Evolutionary conservation across 1,140 invertebrate species (phyloP).

Genomic region (Cydia strobilella): DNA sequence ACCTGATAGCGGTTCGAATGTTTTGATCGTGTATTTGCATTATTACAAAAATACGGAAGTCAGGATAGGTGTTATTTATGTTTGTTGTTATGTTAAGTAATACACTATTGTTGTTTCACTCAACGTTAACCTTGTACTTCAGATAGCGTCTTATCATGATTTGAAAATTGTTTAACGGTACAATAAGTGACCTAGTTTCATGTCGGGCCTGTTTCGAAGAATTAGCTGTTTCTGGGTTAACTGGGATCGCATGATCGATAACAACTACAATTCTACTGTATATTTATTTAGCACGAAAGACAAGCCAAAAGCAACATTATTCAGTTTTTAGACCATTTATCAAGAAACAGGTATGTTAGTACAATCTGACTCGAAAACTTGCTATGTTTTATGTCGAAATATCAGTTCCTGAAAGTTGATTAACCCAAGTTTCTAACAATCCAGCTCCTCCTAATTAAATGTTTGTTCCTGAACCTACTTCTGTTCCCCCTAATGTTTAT

Average conservation of each 20-base stretch:
- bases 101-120: conserved; percentile 9
- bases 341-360: neutral
- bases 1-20: conserved; percentile 14
- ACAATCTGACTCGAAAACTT: neutral
- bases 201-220: conserved; percentile 2
- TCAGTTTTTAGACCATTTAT: neutral
- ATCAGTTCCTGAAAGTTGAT: neutral
- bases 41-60: conserved; percentile 32
- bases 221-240: conserved; percentile 14
- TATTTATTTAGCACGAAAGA: neutral
- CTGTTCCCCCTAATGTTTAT: neutral
- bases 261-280: neutral
- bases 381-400: neutral
- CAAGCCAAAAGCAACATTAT: neutral
- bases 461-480: neutral
- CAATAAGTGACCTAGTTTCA: conserved; percentile 23
- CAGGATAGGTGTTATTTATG: conserved; percentile 18
- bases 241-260: conserved; percentile 2
- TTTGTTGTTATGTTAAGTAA: conserved; percentile 17
- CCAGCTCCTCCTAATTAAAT: neutral
- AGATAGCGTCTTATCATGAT: neutral
- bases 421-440: neutral
- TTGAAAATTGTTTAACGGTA: conserved; percentile 17
- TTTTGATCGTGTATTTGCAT: conserved; percentile 30
- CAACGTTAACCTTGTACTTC: conserved; percentile 24